Conservation (phyloP, 2,797 vertebrate species). For the Peromyscus attwateri region DNA sequence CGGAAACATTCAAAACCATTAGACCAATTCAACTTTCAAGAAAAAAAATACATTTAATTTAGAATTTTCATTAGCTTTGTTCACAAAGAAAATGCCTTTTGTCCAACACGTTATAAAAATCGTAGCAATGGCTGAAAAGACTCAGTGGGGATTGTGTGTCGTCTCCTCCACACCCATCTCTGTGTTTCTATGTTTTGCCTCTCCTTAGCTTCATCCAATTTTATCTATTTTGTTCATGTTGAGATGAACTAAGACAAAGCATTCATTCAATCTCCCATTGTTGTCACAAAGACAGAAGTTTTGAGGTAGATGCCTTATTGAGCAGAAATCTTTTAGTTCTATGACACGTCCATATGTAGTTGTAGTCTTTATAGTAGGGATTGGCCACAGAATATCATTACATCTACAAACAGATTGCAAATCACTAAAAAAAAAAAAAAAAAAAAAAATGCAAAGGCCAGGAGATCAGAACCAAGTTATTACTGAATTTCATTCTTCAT, state of each 20-base stretch:
- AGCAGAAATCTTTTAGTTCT: slow-evolving; percentile 22
- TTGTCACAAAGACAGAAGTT: slow-evolving; percentile 14
- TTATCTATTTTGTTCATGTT: neutral
- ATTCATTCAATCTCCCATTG: neutral
- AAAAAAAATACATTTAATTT: neutral
- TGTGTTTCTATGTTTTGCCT: neutral
- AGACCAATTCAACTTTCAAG: neutral
- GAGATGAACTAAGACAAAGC: neutral
- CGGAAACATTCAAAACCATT: neutral
- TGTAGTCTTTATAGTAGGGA: neutral
- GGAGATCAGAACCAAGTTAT: neutral
- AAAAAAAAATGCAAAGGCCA: neutral
- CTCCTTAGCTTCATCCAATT: neutral
- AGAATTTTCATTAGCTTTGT: slow-evolving; percentile 7
- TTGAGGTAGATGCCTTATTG: neutral
- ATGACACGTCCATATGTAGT: neutral
- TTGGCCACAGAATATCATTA: slow-evolving; percentile 22
- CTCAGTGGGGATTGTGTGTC: neutral
- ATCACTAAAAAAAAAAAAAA: neutral
- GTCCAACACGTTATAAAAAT: neutral
- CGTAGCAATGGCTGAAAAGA: neutral
- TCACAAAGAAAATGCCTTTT: neutral
- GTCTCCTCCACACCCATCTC: too few relatives aligned
- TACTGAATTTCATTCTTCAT: neutral
- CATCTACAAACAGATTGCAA: slow-evolving; percentile 44